Evolutionary conservation across 2,888 invertebrate genomes (phyloP), one percentile per base, ranked within the genome.

Genomic region (Elegia similella): DNA sequence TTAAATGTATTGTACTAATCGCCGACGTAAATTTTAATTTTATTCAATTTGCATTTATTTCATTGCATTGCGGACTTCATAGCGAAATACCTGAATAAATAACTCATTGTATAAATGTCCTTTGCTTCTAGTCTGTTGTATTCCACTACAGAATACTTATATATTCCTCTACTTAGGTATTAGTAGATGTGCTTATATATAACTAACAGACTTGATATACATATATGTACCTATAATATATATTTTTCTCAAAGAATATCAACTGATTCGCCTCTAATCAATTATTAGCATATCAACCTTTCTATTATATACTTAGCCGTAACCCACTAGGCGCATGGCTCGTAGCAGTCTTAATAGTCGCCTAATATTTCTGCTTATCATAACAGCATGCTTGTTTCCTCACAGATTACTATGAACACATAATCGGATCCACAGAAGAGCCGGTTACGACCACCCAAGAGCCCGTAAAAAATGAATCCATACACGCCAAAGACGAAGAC

Each of bases 341-440:
- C 16, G 30, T 58, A 44, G 55, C 60, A 32, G 32, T 53, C 57
- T 58, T 23, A 48, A 56, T 13, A 63, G 61, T 66, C 71, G 54
- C 65, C 77, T 78, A 84, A 85, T 75, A 75, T 79, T 75, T 80
- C 76, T 65, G 84, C 84, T 80, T 80, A 79, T 65, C 81, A 82
- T 68, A 91, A 92, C 69, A 73, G 88, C 76, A 82, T 80, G 80
- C 47, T 75, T 66, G 67, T 83, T 62, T 81, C 73, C 81, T 74
- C 71, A 52, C 76, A 78, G 81, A 80, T 72, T 81, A 84, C 55
- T 62, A 53, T 73, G 79, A 83, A 66, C 63, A 64, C 73, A 68
- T 65, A 65, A 70, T 66, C 72, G 77, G 60, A 48, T 62, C 73
- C 62, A 77, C 80, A 80, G 81, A 75, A 57, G 60, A 69, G 34